Percentiles rank a stretch among this genome's conserved stretches.
These are phyloP conservation scores for Ophioderma brevispina DNA, from an alignment of 35 echinoderm and acorn worm species.

Conservation along the genomic window DNA sequence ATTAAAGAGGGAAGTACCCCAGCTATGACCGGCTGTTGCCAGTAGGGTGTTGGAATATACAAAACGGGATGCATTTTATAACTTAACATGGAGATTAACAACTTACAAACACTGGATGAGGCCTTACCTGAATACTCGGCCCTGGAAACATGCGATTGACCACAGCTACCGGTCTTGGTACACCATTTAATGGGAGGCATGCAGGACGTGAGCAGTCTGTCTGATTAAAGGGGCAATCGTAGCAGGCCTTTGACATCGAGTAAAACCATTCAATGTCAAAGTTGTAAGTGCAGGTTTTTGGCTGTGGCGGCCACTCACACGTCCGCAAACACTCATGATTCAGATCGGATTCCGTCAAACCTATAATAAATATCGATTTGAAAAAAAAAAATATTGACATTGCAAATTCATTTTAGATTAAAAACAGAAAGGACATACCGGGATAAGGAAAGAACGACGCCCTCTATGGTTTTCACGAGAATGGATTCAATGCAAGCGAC, in stretches of 20 bases:
- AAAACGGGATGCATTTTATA: too few species aligned
- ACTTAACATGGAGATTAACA: too few species aligned
- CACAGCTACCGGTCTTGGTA: constrained; percentile 51
- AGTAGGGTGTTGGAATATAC: too few species aligned
- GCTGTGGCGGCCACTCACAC: constrained; percentile 40
- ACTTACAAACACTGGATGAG: too few species aligned
- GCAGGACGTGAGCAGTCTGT: constrained; percentile 57
- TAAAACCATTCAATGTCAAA: constrained; percentile 88
- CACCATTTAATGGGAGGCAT: constrained; percentile 77
- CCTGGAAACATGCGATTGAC: constrained; percentile 78
- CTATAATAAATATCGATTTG: constrained; percentile 1
- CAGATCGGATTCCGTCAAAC: background rate
- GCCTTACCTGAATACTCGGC: constrained; percentile 66
- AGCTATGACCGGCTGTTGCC: too few species aligned
- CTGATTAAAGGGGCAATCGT: constrained; percentile 59
- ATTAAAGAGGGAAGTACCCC: too few species aligned
- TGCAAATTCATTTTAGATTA: too few species aligned
- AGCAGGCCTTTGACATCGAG: constrained; percentile 83
- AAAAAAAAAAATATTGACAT: too few species aligned
- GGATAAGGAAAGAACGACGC: too few species aligned
- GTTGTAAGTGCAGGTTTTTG: constrained; percentile 46
- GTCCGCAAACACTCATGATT: constrained; percentile 49
- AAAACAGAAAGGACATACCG: too few species aligned
- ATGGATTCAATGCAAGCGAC: too few species aligned
- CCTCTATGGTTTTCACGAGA: too few species aligned